Evolutionary conservation across 2,888 invertebrate species (phyloP), one percentile per base, ranked within the genome.

Genomic region (Rhagonycha lutea): DNA sequence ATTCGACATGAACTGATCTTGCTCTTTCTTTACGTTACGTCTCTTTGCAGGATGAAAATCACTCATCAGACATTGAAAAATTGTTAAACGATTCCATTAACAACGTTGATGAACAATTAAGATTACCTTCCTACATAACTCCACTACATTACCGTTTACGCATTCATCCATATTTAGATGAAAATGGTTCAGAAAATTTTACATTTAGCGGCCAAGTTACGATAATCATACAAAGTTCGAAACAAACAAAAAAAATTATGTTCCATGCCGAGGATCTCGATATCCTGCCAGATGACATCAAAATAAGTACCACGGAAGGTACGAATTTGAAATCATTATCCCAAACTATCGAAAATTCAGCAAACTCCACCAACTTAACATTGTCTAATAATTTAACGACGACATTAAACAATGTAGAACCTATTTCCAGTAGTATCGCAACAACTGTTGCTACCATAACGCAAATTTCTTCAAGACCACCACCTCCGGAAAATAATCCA

Each of bases 121-220:
- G 86, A 69, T 77, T 87, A 69, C 85, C 86, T 0, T 81, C 79
- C 14, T 71, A 80, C 67, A 23, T 87, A 5, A 76, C 79, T 74
- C 87, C 87, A 0, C 68, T 83, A 2, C 82, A 85, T 76, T 88
- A 88, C 77, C 82, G 83, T 47, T 71, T 88, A 9, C 83, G 82
- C 80, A 82, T 88, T 5, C 83, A 85, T 78, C 87, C 88, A 8
- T 81, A 85, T 72, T 76, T 87, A 70, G 85, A 87, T 73, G 86
- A 86, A 78, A 76, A 79, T 7, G 73, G 74, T 5, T 76, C 79
- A 4, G 81, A 84, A 28, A 86, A 86, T 80, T 86, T 86, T 70
- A 86, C 86, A 2, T 87, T 87, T 77, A 83, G 83, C 7, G 87
- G 86, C 5, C 80, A 82, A 73, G 86, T 86, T 0, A 80, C 83